Percentiles rank a stretch among this genome's conserved stretches.
Evolutionary conservation across 30 jellyfish, hydroid and myxozoan species (phyloP).

Genomic region (Rhopilema esculentum): DNA sequence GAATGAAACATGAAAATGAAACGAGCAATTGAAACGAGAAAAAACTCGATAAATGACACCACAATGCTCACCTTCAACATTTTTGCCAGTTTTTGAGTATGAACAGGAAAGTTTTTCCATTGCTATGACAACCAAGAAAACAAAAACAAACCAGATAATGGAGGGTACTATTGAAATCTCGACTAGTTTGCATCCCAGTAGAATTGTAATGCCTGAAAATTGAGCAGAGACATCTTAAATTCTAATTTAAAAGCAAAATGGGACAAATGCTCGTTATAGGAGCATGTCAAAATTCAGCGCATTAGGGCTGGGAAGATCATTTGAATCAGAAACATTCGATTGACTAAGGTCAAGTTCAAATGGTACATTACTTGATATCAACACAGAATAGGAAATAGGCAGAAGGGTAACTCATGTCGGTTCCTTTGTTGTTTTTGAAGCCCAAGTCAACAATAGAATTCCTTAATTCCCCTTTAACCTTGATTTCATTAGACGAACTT

Average conservation of each 20-base stretch:
- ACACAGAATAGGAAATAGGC: too few species aligned
- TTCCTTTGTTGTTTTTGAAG: too few species aligned
- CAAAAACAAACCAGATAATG: slow-evolving; percentile 17
- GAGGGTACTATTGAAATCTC: not conserved
- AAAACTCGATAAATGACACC: not conserved
- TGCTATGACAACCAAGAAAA: not conserved
- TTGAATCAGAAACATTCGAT: too few species aligned
- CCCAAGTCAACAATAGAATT: too few species aligned
- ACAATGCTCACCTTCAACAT: not conserved
- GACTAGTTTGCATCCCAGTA: slow-evolving; percentile 11
- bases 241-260: not conserved
- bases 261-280: not conserved
- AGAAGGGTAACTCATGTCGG: too few species aligned
- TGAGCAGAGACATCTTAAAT: not conserved
- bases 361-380: too few species aligned
- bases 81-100: not conserved
- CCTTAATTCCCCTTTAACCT: too few species aligned
- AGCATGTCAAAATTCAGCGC: not conserved
- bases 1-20: not conserved
- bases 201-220: slow-evolving; percentile 3
- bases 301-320: not conserved
- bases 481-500: too few species aligned
- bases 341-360: too few species aligned
- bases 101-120: not conserved
- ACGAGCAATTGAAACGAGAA: not conserved